Conservation (phyloP, 2,888 invertebrate species). For the Panzeria rudis region DNA sequence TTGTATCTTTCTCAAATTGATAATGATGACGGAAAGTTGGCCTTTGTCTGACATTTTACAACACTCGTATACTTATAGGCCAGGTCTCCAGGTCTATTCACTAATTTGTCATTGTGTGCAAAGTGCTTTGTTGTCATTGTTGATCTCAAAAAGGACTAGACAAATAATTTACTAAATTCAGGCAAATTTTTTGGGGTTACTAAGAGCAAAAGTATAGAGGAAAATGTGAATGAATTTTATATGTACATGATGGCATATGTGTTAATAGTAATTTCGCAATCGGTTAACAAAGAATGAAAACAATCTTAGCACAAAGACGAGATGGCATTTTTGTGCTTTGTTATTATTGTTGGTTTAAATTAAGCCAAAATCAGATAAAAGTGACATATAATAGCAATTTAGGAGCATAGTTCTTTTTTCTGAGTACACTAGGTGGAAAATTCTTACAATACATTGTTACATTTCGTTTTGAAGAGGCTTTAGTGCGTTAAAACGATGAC, state of each 20-base stretch:
- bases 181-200: not conserved
- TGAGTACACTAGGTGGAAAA: slow-evolving; percentile 40
- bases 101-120: not conserved
- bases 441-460: not conserved
- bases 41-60: slow-evolving; percentile 2
- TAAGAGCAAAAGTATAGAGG: slow-evolving; percentile 3
- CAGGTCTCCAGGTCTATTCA: not conserved
- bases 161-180: slow-evolving; percentile 62
- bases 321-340: not conserved
- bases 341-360: slow-evolving; percentile 30
- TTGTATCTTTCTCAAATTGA: slow-evolving; percentile 8
- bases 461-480: not conserved
- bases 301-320: not conserved
- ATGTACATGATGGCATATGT: slow-evolving; percentile 1
- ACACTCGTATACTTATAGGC: not conserved
- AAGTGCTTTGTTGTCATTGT: slow-evolving; percentile 58
- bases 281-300: slow-evolving; percentile 45
- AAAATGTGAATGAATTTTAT: not conserved
- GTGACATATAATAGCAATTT: slow-evolving; percentile 62
- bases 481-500: not conserved
- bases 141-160: slow-evolving; percentile 65
- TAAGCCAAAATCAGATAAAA: slow-evolving; percentile 62
- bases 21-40: slow-evolving; percentile 69
- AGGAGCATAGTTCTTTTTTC: not conserved
- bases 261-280: slow-evolving; percentile 10